A percentile compares a stretch with the other conserved stretches of the same genome.
These are phyloP conservation scores for Carpatolechia fugitivella DNA, from an alignment of 2,888 invertebrate species.

Conservation along the genomic window DNA sequence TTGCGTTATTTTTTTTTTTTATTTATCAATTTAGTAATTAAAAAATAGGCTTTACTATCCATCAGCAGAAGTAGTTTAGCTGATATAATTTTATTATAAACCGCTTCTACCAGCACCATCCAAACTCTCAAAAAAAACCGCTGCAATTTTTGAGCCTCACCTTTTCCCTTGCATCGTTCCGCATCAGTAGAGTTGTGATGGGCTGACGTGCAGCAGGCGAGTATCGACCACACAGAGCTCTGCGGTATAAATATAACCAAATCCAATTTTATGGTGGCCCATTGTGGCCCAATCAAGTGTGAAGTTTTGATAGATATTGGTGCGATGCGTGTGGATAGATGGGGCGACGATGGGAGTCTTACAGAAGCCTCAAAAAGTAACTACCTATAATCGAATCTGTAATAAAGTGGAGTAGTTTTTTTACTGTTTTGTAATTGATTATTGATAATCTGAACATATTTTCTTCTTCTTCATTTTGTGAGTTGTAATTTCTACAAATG, in stretches of 20 bases:
- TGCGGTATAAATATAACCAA: constrained; percentile 50
- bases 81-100: neutral
- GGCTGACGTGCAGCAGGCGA: constrained; percentile 46
- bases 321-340: neutral
- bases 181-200: constrained; percentile 53
- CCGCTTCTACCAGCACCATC: neutral
- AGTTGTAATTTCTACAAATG: no score
- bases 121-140: neutral
- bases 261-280: constrained; percentile 46
- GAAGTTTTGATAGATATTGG: constrained; percentile 6
- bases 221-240: constrained; percentile 55
- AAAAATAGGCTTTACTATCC: no score
- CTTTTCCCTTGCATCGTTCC: constrained; percentile 30
- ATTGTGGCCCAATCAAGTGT: constrained; percentile 47
- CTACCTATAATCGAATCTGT: no score
- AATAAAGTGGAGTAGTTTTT: no score
- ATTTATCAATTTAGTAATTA: no score
- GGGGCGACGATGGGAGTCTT: neutral
- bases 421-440: no score
- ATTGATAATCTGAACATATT: no score
- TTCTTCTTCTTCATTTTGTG: no score
- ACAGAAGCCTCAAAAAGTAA: no score
- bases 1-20: no score
- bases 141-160: neutral
- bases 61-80: no score